Percentiles rank a stretch among this genome's conserved stretches.
These are phyloP conservation scores for Ictidomys tridecemlineatus DNA, from an alignment of 2,113 vertebrate species.

Conservation along the genomic window DNA sequence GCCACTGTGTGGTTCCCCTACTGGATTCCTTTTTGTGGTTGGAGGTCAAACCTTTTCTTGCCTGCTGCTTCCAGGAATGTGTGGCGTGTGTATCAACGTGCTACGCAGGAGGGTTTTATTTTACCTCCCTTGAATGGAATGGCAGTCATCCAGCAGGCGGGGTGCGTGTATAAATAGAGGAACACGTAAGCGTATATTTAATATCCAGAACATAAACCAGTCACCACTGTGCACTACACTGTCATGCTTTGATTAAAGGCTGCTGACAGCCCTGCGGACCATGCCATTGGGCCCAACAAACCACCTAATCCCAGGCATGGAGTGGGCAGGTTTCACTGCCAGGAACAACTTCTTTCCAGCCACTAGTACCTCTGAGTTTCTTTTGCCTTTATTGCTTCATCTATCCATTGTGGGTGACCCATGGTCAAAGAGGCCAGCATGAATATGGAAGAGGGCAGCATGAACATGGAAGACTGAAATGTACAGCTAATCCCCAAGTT, in stretches of 20 bases:
- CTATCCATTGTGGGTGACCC: background rate
- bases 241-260: conserved; percentile 57
- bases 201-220: conserved; percentile 63
- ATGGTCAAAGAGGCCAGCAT: background rate
- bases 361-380: conserved; percentile 10
- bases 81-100: conserved; percentile 2
- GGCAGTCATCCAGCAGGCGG: conserved; percentile 69
- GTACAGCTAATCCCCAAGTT: conserved; percentile 22
- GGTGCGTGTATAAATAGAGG: conserved; percentile 79
- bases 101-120: conserved; percentile 68
- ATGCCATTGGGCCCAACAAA: conserved; percentile 49
- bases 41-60: conserved; percentile 67
- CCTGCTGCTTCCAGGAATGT: conserved; percentile 74
- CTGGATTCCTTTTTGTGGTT: conserved; percentile 58
- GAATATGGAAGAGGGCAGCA: background rate
- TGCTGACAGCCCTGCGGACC: conserved; percentile 53
- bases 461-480: background rate
- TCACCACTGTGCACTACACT: background rate
- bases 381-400: conserved; percentile 1
- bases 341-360: conserved; percentile 49
- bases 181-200: conserved; percentile 67
- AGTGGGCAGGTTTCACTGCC: background rate
- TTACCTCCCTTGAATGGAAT: conserved; percentile 75
- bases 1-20: conserved; percentile 40
- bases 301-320: conserved; percentile 62